Conservation (phyloP, 2,113 vertebrate species). For the Archilochus colubris region DNA sequence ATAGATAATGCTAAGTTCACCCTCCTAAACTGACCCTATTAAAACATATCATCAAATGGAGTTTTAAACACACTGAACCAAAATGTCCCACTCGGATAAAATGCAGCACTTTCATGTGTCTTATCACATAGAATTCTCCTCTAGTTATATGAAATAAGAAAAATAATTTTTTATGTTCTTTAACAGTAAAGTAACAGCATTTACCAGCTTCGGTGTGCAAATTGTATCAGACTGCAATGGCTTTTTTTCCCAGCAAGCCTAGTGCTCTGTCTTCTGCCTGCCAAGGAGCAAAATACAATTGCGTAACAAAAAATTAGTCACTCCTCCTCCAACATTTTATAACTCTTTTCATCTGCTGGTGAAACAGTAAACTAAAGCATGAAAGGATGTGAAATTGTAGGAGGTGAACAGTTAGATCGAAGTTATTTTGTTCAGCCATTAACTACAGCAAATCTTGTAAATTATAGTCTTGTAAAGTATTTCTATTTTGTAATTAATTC, state of each 20-base stretch:
- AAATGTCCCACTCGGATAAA: background rate
- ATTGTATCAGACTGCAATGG: background rate
- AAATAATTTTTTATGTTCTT: background rate
- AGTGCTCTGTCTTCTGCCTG: background rate
- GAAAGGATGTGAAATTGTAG: background rate
- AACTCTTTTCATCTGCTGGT: background rate
- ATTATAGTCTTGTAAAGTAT: background rate
- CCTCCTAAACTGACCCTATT: background rate
- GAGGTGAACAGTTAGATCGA: background rate
- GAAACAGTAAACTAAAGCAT: background rate
- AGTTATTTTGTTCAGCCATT: background rate
- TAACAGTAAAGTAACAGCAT: background rate
- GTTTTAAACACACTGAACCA: background rate
- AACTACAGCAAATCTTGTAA: background rate
- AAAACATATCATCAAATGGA: background rate
- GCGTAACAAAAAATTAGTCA: background rate
- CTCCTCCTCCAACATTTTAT: background rate
- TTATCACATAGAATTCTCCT: background rate
- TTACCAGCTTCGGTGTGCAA: background rate
- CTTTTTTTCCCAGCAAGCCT: background rate
- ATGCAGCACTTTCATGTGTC: background rate
- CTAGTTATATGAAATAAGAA: background rate
- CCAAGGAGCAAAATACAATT: background rate
- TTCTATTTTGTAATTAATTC: background rate
- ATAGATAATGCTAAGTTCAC: no score